Conservation (phyloP, 2,797 vertebrate genomes). For the Lophotriccus pileatus region DNA sequence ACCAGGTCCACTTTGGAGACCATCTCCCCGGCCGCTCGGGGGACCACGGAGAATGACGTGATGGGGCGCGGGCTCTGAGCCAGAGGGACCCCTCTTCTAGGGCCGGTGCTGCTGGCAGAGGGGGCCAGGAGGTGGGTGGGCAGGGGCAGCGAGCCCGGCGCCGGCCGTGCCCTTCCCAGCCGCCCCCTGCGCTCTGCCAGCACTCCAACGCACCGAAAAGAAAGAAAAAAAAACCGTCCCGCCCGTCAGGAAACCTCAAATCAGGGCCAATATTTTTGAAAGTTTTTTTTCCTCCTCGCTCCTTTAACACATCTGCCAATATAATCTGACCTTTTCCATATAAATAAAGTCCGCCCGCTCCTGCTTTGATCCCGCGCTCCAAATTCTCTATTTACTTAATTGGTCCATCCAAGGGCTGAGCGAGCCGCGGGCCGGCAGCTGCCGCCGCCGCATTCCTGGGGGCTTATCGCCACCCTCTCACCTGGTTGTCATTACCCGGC, state of each 20-base stretch:
- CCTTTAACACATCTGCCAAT: conserved; percentile 72
- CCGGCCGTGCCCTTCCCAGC: background rate
- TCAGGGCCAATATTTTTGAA: conserved; percentile 65
- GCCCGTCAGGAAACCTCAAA: conserved; percentile 65
- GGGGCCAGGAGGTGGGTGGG: background rate
- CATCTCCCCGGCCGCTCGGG: background rate
- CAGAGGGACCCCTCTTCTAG: background rate
- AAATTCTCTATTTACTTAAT: conserved; percentile 68
- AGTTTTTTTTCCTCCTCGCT: conserved; percentile 2
- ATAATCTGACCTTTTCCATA: conserved; percentile 72
- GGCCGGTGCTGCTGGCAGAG: background rate
- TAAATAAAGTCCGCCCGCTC: conserved; percentile 45
- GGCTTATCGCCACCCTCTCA: conserved; percentile 26
- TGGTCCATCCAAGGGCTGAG: conserved; percentile 55
- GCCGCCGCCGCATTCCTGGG: conserved; percentile 49
- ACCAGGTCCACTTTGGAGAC: background rate
- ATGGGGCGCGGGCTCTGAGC: background rate
- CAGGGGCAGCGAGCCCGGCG: fast-evolving
- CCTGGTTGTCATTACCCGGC: conserved; percentile 45
- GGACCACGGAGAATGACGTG: fast-evolving
- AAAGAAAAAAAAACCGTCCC: background rate
- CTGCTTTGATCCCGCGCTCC: conserved; percentile 62
- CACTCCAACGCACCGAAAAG: background rate
- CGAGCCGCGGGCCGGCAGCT: background rate
- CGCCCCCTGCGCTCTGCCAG: background rate